Percentiles rank a stretch among this genome's conserved stretches.
phyloP scores from a whole-genome alignment of 2,888 invertebrate species.

The Heliothis peltigera region DNA sequence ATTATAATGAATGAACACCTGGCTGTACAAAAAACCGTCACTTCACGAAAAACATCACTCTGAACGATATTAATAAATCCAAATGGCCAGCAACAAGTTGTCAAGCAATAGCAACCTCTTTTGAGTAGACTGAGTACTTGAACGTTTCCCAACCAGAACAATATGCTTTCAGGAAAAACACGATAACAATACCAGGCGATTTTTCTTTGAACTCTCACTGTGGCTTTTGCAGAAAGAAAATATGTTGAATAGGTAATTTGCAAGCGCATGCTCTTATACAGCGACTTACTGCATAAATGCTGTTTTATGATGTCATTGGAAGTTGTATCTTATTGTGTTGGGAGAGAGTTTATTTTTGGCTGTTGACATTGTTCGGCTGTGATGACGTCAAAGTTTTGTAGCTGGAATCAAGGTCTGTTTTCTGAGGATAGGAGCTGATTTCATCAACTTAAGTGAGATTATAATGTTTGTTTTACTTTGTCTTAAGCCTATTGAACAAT shows the following conservation, averaged over 20 bases:
- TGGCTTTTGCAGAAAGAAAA: constrained; percentile 35
- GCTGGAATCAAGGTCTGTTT: background rate
- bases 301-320: constrained; percentile 18
- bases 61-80: constrained; percentile 35
- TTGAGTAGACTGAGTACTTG: constrained; percentile 29
- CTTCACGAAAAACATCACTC: background rate
- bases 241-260: constrained; percentile 41
- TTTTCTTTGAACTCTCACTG: constrained; percentile 49
- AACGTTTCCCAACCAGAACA: constrained; percentile 51
- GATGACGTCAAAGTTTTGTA: constrained; percentile 1
- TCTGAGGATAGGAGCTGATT: background rate
- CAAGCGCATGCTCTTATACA: constrained; percentile 13
- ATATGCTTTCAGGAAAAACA: constrained; percentile 51
- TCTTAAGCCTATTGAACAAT: too few relatives aligned
- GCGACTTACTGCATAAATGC: constrained; percentile 12
- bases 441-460: background rate
- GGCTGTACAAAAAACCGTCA: background rate
- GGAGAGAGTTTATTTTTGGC: background rate
- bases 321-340: background rate
- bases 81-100: constrained; percentile 45
- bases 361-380: background rate
- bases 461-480: too few relatives aligned
- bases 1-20: too few relatives aligned
- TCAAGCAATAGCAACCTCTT: constrained; percentile 30
- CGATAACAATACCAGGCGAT: constrained; percentile 49